Evolutionary conservation across 1,140 invertebrate species (phyloP).

Genomic region (Adoxophyes honmai): DNA sequence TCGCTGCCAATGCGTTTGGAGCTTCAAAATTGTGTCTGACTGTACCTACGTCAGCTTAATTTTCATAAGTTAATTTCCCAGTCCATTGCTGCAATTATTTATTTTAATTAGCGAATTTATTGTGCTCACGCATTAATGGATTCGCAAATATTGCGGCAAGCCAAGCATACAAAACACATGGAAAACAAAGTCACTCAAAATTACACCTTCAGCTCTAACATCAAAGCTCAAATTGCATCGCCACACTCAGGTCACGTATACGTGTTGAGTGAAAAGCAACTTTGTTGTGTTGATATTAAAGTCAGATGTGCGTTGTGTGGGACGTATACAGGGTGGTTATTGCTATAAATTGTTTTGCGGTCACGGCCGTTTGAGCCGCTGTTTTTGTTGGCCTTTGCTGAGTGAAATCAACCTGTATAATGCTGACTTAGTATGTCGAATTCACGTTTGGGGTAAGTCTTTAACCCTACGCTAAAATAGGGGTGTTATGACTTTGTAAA

Average conservation of each 20-base stretch:
- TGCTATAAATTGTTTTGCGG: slow-evolving; percentile 12
- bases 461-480: too few relatives aligned
- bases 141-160: slow-evolving; percentile 1
- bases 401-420: neutral
- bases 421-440: too few relatives aligned
- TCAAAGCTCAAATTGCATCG: too few relatives aligned
- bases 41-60: too few relatives aligned
- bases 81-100: slow-evolving; percentile 10
- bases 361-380: neutral
- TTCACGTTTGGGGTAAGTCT: too few relatives aligned
- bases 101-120: slow-evolving; percentile 12
- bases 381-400: neutral
- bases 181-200: neutral
- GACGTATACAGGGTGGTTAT: slow-evolving; percentile 3
- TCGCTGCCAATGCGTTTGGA: too few relatives aligned
- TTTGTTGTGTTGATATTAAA: neutral
- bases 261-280: neutral
- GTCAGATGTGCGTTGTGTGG: neutral
- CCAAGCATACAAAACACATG: slow-evolving; percentile 5
- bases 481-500: too few relatives aligned
- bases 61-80: neutral
- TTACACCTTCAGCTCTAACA: neutral
- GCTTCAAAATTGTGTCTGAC: too few relatives aligned
- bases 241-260: neutral
- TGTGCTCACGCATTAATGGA: neutral